phyloP scores from a whole-genome alignment of 2,888 invertebrate genomes.

The Ochropacha duplaris region DNA sequence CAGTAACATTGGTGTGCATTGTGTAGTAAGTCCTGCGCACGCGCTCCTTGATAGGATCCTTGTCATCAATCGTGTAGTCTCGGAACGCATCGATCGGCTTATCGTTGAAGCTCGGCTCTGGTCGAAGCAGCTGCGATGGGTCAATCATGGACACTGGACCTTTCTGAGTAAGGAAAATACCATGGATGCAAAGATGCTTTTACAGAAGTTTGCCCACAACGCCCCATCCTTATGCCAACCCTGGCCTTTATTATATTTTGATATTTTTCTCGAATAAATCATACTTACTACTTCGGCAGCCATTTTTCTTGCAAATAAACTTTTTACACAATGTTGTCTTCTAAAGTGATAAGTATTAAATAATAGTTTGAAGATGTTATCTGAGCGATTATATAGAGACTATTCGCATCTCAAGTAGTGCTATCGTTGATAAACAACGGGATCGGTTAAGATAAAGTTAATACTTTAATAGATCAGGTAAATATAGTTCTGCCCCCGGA shows the following conservation, averaged over 20 bases:
- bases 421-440: not conserved
- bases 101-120: slow-evolving; percentile 88
- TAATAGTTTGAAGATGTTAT: not conserved
- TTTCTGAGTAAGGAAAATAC: not conserved
- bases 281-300: not conserved
- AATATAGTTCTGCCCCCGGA: not conserved
- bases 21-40: slow-evolving; percentile 92
- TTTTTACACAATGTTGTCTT: not conserved
- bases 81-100: slow-evolving; percentile 90
- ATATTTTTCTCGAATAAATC: not conserved
- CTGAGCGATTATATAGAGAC: not conserved
- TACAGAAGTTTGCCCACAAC: not conserved
- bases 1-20: slow-evolving; percentile 96
- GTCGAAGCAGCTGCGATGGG: slow-evolving; percentile 87
- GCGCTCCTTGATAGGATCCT: slow-evolving; percentile 89
- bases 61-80: slow-evolving; percentile 88
- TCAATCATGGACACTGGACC: slow-evolving; percentile 62
- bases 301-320: not conserved
- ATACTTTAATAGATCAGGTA: not conserved
- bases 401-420: not conserved
- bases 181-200: not conserved
- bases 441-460: not conserved
- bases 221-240: not conserved
- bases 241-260: not conserved
- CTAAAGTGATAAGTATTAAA: not conserved